Conservation (phyloP, 64 coral and sea anemone genomes). For the Cladopsammia gracilis region DNA sequence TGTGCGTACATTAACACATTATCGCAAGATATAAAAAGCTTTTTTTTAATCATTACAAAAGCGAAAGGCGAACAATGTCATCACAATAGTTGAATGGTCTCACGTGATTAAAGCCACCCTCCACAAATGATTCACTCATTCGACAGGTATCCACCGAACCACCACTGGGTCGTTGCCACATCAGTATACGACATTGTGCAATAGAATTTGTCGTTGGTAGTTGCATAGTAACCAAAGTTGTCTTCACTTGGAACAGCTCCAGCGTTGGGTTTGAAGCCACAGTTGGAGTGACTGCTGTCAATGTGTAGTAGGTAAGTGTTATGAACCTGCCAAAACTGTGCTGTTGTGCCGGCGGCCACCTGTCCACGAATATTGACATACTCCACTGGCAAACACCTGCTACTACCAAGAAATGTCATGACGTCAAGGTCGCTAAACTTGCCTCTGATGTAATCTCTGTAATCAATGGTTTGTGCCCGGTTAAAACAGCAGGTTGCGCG, state of each 20-base stretch:
- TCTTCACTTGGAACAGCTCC: conserved; percentile 9
- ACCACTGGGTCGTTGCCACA: not conserved
- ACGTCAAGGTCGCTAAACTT: not conserved
- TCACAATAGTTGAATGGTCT: no score
- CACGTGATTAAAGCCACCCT: not conserved
- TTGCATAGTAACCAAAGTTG: conserved; percentile 2
- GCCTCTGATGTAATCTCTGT: conserved; percentile 2
- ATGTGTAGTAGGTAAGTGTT: not conserved
- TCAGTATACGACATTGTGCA: not conserved
- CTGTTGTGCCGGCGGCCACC: not conserved
- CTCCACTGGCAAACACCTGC: not conserved
- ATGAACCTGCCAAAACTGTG: not conserved
- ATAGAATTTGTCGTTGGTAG: not conserved
- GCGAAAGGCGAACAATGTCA: no score
- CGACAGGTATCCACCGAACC: conserved; percentile 33
- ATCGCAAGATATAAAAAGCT: no score
- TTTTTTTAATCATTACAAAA: no score
- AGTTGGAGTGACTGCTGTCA: not conserved
- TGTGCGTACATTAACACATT: no score
- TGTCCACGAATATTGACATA: conserved; percentile 28
- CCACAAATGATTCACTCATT: not conserved
- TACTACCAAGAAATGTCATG: not conserved
- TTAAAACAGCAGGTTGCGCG: not conserved
- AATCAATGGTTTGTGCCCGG: not conserved
- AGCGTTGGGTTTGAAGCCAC: not conserved